Evolutionary conservation across 2,888 invertebrate species (phyloP).

Genomic region (Pyrrhia umbra): DNA sequence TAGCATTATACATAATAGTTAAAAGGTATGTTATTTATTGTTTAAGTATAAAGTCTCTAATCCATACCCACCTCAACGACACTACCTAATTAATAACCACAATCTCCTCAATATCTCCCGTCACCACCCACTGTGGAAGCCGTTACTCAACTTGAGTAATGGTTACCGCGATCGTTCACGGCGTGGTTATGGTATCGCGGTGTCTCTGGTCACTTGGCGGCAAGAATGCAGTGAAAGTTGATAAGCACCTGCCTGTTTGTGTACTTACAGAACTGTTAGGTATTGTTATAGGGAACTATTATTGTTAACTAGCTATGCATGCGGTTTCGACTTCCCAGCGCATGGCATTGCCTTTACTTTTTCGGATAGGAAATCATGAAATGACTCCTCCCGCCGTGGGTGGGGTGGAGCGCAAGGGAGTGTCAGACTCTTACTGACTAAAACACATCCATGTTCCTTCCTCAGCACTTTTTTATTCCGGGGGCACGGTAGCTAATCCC

Average conservation of each 20-base stretch:
- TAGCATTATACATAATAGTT: too few species aligned
- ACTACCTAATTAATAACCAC: background rate
- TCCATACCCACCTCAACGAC: background rate
- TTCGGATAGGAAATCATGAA: too few species aligned
- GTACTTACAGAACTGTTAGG: background rate
- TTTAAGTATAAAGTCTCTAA: too few species aligned
- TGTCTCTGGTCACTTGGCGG: slow-evolving; percentile 9
- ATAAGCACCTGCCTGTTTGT: slow-evolving; percentile 22
- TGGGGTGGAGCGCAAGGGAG: too few species aligned
- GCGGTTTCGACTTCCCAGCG: too few species aligned
- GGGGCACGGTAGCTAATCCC: too few species aligned
- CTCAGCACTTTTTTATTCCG: too few species aligned
- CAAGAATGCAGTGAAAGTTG: slow-evolving; percentile 44
- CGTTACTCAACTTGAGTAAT: slow-evolving; percentile 18
- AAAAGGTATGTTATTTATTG: too few species aligned
- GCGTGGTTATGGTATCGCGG: slow-evolving; percentile 8
- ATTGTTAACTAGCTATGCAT: background rate
- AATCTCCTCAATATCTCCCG: background rate
- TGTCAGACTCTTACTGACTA: too few species aligned
- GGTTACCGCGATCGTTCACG: slow-evolving; percentile 9
- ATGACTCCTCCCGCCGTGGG: too few species aligned
- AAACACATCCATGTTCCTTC: too few species aligned
- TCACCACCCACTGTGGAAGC: background rate
- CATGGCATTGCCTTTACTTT: too few species aligned
- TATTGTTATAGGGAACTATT: slow-evolving; percentile 1